Evolutionary conservation across 2,113 vertebrate genomes (phyloP).

Genomic region (Phrynosoma platyrhinos): DNA sequence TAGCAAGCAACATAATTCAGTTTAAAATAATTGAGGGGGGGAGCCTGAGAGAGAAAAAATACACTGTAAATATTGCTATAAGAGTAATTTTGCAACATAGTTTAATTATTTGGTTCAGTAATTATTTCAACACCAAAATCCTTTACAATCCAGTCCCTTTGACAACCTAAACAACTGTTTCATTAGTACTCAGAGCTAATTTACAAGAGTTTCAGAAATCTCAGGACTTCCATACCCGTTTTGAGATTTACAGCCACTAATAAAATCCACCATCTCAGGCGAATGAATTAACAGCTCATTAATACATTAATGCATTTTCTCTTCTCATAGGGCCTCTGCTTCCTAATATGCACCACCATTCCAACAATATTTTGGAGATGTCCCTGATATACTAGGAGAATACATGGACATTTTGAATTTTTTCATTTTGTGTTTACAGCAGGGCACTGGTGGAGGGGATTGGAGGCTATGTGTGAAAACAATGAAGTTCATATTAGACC

Average conservation of each 20-base stretch:
- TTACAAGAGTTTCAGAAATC: slow-evolving; percentile 81
- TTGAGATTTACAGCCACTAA: slow-evolving; percentile 79
- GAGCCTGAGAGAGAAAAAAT: slow-evolving; percentile 51
- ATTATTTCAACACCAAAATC: slow-evolving; percentile 76
- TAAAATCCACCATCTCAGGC: slow-evolving; percentile 71
- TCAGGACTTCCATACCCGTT: slow-evolving; percentile 73
- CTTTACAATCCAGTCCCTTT: slow-evolving; percentile 72
- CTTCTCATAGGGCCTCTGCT: neutral
- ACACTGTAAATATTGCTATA: slow-evolving; percentile 74
- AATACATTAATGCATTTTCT: slow-evolving; percentile 47
- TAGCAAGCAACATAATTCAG: slow-evolving; percentile 72
- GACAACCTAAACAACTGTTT: slow-evolving; percentile 79
- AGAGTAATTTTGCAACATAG: slow-evolving; percentile 71
- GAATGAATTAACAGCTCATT: slow-evolving; percentile 79
- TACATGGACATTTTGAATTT: neutral
- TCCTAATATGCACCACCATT: neutral
- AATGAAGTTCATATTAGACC: neutral
- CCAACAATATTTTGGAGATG: neutral
- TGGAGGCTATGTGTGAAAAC: neutral
- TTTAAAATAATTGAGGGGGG: slow-evolving; percentile 1
- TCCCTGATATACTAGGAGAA: neutral
- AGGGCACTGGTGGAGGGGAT: no score
- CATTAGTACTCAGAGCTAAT: slow-evolving; percentile 79
- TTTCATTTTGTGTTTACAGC: no score
- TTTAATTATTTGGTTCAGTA: slow-evolving; percentile 85